Conservation (phyloP, 2,797 vertebrate species). For the Alectoris magna region DNA sequence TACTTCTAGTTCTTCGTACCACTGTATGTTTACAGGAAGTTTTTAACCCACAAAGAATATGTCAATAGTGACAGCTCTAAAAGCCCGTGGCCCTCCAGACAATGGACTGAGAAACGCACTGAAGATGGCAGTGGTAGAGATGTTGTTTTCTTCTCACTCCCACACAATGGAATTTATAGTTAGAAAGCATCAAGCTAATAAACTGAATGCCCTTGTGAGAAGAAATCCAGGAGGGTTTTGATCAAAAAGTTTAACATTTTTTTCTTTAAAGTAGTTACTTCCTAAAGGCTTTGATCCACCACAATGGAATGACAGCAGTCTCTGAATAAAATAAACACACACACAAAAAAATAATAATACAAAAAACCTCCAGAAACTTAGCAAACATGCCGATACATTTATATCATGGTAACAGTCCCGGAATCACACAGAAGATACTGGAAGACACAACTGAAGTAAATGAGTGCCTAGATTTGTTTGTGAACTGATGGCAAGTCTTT, state of each 20-base stretch:
- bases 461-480: accelerated
- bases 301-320: neutral
- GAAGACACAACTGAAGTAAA: neutral
- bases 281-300: neutral
- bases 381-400: neutral
- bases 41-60: neutral
- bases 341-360: neutral
- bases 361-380: neutral
- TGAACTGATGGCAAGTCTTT: neutral
- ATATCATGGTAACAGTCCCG: neutral
- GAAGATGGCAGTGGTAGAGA: neutral
- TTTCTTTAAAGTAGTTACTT: neutral
- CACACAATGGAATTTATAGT: neutral
- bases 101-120: neutral
- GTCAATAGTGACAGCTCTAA: neutral
- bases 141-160: neutral
- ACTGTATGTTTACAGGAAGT: neutral
- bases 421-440: neutral
- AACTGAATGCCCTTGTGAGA: neutral
- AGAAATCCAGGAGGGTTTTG: neutral
- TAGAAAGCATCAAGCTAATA: neutral
- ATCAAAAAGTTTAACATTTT: neutral
- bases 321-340: neutral
- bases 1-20: neutral
- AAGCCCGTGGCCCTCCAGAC: neutral